phyloP scores from a whole-genome alignment of 2,113 vertebrate genomes.

The Archilochus colubris region DNA sequence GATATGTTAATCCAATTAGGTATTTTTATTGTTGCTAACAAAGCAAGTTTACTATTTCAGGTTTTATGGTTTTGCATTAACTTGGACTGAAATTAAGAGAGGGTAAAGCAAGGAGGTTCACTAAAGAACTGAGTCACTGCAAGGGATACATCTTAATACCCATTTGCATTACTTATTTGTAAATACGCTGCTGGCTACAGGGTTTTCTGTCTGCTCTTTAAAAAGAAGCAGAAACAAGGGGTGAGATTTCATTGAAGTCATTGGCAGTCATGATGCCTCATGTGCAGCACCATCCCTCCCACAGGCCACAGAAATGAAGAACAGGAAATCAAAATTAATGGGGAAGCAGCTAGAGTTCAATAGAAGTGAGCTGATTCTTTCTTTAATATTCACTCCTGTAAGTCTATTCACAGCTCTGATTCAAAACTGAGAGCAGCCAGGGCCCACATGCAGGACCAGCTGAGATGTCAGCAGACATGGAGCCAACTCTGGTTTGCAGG shows the following conservation, averaged over 20 bases:
- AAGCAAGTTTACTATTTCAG: not conserved
- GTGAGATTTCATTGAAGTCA: not conserved
- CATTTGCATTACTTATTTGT: not conserved
- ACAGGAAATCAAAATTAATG: not conserved
- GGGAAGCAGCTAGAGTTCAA: not conserved
- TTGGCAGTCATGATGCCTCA: not conserved
- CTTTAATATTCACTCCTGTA: not conserved
- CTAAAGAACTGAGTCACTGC: not conserved
- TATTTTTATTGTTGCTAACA: not conserved
- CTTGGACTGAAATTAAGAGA: not conserved
- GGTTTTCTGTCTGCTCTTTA: not conserved
- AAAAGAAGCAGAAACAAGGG: not conserved
- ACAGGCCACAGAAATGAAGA: not conserved
- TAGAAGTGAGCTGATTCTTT: not conserved
- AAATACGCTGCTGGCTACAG: not conserved
- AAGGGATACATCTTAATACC: not conserved
- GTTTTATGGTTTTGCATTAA: not conserved
- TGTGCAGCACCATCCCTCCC: accelerated
- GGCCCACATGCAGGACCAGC: not conserved
- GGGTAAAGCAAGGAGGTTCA: not conserved
- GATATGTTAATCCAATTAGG: not conserved
- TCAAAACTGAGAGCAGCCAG: not conserved
- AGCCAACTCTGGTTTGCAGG: accelerated
- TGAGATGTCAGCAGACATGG: not conserved
- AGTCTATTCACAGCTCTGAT: not conserved